Evolutionary conservation across 2,797 vertebrate species (phyloP), one percentile per base, ranked within the genome.

Genomic region (Falco columbarius): DNA sequence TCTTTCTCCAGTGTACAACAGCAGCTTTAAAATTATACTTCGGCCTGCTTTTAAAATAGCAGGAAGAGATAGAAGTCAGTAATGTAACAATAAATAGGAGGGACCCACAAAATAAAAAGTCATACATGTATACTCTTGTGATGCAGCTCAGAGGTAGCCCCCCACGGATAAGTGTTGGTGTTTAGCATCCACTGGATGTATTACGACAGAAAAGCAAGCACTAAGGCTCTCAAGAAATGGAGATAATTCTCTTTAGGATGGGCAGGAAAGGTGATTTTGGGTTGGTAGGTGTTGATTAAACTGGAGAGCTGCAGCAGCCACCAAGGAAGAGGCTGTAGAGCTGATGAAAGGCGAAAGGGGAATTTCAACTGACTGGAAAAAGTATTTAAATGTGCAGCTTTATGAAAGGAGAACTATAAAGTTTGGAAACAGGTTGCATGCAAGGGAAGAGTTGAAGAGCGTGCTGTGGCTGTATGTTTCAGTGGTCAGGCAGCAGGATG

Each of bases 51-150:
- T 38, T 38, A 81, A 86, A 36, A 68, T 19, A 58, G 49, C 32
- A 88, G 55, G 59, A 74, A 82, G 70, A 74, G 26, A 38, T 2
- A 51, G 34, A 84, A 27, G 17, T 61, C 54, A 65, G 36, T n/a
- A 47, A 26, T 12, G 12, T 38, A 21, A 51, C 68, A 89, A 79
- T 56, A 65, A 87, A 84, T 19, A 38, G 30, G 3, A 17, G 22
- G 30, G 19, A 61, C 51, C 21, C 29, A 59, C 47, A 34, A 20
- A 16, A 10, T 65, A 15, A 10, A 12, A 8, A 38, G 12, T 7
- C 32, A 32, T 34, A 12, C 10, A 0, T 6, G 6, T 38, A 2
- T 23, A 11, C n/a, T 44, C 10, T 14, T 21, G 40, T 27, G 49
- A 22, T 0, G 2, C 61, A 56, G 68, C 79, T 42, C 16, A 7